These are phyloP conservation scores for Volucella inanis DNA, from an alignment of 2,888 invertebrate species.

Conservation along the genomic window DNA sequence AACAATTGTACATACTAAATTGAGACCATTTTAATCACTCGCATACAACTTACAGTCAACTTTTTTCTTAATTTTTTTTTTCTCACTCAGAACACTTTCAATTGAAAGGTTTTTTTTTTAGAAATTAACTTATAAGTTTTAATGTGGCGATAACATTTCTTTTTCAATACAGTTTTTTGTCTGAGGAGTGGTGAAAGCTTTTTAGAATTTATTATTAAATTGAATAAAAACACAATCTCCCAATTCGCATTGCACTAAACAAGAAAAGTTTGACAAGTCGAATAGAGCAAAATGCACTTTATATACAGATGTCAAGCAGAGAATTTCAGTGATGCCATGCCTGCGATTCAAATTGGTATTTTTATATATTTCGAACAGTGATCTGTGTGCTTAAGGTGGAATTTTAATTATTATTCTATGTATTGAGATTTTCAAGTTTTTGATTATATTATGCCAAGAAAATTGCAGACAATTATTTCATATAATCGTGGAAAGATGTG, in stretches of 20 bases:
- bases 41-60: no score
- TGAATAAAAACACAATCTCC: constrained; percentile 53
- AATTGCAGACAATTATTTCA: no score
- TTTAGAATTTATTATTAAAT: constrained; percentile 30
- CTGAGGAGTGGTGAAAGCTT: background rate
- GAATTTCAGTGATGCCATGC: constrained; percentile 39
- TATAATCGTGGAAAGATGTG: no score
- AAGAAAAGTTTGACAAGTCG: constrained; percentile 61
- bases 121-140: background rate
- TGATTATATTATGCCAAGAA: no score
- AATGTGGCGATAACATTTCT: background rate
- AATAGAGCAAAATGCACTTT: constrained; percentile 43
- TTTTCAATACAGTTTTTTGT: background rate
- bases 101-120: background rate
- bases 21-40: no score
- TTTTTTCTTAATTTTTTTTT: no score
- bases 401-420: background rate
- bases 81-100: no score
- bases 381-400: no score
- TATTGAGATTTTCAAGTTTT: no score
- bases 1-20: no score
- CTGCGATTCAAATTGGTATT: background rate
- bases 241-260: constrained; percentile 40
- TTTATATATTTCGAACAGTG: background rate
- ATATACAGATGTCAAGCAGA: constrained; percentile 32